Evolutionary conservation across 2,113 vertebrate genomes (phyloP).

Genomic region (Rhinolophus sinicus): DNA sequence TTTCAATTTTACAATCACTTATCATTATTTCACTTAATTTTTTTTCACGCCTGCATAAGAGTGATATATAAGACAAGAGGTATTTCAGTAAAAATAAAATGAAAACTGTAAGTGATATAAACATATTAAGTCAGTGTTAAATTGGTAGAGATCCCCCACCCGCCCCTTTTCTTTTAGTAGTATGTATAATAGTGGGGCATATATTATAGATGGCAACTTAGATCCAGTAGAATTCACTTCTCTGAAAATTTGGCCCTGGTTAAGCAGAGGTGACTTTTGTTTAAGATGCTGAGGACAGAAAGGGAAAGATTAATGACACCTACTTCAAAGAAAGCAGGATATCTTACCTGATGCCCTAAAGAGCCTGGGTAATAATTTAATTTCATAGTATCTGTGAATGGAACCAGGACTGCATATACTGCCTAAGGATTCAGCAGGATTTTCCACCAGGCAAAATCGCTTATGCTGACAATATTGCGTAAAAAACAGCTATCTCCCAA

Average conservation of each 20-base stretch:
- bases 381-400: not conserved
- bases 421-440: not conserved
- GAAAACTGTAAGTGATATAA: not conserved
- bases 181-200: not conserved
- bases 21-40: not conserved
- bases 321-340: constrained; percentile 10
- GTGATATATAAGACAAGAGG: not conserved
- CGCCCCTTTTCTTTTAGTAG: not conserved
- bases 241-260: not conserved
- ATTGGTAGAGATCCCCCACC: not conserved
- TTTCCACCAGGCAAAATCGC: not conserved
- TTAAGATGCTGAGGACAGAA: not conserved
- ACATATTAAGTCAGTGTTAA: not conserved
- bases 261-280: not conserved
- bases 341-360: not conserved
- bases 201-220: not conserved
- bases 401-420: not conserved
- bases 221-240: not conserved
- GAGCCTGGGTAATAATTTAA: not conserved
- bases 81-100: not conserved
- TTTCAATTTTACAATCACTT: not conserved
- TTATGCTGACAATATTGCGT: not conserved
- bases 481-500: not conserved
- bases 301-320: not conserved
- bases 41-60: not conserved